phyloP scores from a whole-genome alignment of 2,797 vertebrate genomes.

The Oryzias dopingdopingensis region DNA sequence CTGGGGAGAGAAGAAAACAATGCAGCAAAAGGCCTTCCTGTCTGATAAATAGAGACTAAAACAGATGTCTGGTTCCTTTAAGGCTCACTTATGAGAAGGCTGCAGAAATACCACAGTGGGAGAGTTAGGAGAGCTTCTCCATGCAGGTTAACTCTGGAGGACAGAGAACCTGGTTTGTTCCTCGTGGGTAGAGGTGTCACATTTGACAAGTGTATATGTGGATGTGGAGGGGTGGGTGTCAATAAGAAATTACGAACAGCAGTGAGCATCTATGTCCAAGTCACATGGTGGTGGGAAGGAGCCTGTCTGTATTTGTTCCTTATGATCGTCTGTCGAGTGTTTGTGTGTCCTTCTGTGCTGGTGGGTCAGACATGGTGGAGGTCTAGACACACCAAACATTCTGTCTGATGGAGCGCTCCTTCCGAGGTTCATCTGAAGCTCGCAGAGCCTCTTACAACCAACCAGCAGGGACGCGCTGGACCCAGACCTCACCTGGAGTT shows the following conservation, averaged over 20 bases:
- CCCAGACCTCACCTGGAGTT: constrained; percentile 12
- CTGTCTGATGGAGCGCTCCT: constrained; percentile 55
- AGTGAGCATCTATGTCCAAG: constrained; percentile 73
- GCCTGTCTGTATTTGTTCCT: constrained; percentile 73
- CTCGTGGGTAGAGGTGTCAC: constrained; percentile 70
- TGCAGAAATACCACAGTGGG: neutral
- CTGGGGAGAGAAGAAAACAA: constrained; percentile 44
- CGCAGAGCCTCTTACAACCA: constrained; percentile 70
- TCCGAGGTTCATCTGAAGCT: constrained; percentile 69
- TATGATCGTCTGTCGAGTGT: constrained; percentile 80
- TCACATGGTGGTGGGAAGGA: constrained; percentile 67
- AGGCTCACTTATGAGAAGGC: constrained; percentile 1
- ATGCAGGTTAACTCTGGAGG: constrained; percentile 28
- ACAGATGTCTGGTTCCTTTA: constrained; percentile 12
- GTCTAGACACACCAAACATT: constrained; percentile 77
- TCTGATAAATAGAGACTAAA: constrained; percentile 18
- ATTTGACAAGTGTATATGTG: constrained; percentile 75
- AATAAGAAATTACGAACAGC: constrained; percentile 74
- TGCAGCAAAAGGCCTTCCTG: constrained; percentile 27
- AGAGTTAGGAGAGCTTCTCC: constrained; percentile 9
- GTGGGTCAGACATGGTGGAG: constrained; percentile 78
- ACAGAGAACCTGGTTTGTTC: constrained; percentile 51
- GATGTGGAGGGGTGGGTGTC: constrained; percentile 73
- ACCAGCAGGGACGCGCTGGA: constrained; percentile 65
- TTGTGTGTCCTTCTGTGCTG: constrained; percentile 83